Conservation (phyloP, 2,797 vertebrate genomes). For the Rhynchonycteris naso region DNA sequence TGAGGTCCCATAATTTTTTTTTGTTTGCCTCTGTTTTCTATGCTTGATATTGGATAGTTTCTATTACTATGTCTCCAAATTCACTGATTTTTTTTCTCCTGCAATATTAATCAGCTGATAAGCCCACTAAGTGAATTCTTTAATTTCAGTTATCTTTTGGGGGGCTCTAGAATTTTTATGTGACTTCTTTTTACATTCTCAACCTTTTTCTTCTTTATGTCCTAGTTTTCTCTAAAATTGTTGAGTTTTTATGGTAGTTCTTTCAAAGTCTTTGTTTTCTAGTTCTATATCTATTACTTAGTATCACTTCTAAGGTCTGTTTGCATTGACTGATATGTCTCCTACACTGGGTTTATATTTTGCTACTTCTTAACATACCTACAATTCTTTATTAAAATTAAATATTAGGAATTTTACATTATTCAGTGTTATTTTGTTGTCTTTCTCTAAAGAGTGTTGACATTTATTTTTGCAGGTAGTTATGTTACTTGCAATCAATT, state of each 20-base stretch:
- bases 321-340: slow-evolving; percentile 26
- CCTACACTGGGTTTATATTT: not conserved
- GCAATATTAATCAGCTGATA: not conserved
- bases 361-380: not conserved
- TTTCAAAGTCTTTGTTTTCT: slow-evolving; percentile 8
- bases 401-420: not conserved
- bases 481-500: not conserved
- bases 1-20: not conserved
- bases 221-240: not conserved
- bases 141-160: not conserved
- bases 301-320: not conserved
- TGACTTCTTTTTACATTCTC: slow-evolving; percentile 14
- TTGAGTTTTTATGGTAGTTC: not conserved
- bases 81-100: not conserved
- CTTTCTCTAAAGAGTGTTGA: not conserved
- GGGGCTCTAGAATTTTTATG: not conserved
- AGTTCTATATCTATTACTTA: not conserved
- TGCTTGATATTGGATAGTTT: slow-evolving; percentile 14
- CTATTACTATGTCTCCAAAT: not conserved
- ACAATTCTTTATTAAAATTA: not conserved
- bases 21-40: not conserved
- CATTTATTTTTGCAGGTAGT: not conserved
- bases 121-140: not conserved
- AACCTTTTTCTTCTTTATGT: not conserved
- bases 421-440: not conserved